Evolutionary conservation across 37 sponge, comb jelly and placozoan species (phyloP).

Genomic region (Beroe ovata): DNA sequence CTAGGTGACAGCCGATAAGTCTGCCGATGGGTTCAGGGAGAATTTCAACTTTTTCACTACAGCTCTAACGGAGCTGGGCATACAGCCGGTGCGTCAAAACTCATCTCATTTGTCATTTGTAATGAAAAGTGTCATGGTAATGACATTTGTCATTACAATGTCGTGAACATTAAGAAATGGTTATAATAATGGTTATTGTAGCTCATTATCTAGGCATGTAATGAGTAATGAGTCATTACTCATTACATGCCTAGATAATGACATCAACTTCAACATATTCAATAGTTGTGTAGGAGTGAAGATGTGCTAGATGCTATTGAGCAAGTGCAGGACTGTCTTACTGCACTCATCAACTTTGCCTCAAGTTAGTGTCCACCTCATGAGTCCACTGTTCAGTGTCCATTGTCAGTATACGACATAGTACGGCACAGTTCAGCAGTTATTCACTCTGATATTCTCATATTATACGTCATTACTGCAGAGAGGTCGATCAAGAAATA

Average conservation of each 20-base stretch:
- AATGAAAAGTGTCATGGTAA: no score
- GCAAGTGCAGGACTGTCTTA: conserved; percentile 32
- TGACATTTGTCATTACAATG: no score
- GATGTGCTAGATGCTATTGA: conserved; percentile 54
- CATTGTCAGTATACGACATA: no score
- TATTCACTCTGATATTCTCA: no score
- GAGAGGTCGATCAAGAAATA: conserved; percentile 5
- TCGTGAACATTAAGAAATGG: no score
- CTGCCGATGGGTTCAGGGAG: conserved; percentile 53
- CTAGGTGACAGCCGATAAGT: conserved; percentile 48
- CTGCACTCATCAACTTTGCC: conserved; percentile 49
- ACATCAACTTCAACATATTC: background rate
- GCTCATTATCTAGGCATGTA: no score
- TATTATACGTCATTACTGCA: background rate
- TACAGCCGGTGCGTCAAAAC: conserved; percentile 36
- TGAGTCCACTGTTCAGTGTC: no score
- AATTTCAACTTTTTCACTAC: conserved; percentile 5
- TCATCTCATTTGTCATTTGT: no score
- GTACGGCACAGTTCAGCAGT: no score
- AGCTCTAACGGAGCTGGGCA: conserved; percentile 21
- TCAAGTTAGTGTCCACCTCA: conserved; percentile 34
- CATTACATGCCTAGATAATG: no score
- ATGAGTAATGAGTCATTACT: no score
- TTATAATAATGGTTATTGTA: no score
- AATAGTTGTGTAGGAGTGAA: conserved; percentile 39